These are phyloP conservation scores for Limosa lapponica DNA, from an alignment of 2,797 vertebrate species.

Conservation along the genomic window DNA sequence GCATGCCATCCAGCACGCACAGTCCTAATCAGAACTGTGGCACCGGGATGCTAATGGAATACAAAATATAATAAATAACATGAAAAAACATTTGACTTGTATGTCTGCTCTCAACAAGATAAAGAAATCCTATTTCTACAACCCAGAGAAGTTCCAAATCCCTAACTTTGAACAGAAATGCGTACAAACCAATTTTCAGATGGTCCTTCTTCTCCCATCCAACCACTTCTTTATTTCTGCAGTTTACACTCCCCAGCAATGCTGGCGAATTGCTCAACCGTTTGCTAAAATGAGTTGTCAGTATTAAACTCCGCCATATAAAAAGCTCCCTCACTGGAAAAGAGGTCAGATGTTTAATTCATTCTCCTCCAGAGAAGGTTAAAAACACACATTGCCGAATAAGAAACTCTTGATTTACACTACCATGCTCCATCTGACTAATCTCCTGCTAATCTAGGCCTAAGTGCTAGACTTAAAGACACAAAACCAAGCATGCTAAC, in stretches of 20 bases:
- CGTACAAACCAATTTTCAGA: neutral
- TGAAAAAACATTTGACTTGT: neutral
- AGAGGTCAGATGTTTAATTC: slow-evolving; percentile 59
- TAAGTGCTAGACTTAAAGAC: slow-evolving; percentile 55
- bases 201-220: neutral
- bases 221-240: slow-evolving; percentile 14
- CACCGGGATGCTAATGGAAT: neutral
- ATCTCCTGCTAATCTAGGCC: slow-evolving; percentile 48
- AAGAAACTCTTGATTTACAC: slow-evolving; percentile 28
- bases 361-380: slow-evolving; percentile 26
- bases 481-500: neutral
- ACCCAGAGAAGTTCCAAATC: neutral
- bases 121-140: slow-evolving; percentile 26
- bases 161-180: neutral
- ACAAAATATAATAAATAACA: neutral
- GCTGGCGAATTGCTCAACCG: neutral
- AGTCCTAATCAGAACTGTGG: neutral
- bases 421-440: slow-evolving; percentile 16
- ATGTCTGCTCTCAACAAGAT: neutral
- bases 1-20: neutral
- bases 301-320: neutral
- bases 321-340: slow-evolving; percentile 36
- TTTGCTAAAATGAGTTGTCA: slow-evolving; percentile 38
- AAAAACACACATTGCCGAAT: neutral
- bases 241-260: neutral